A percentile compares a stretch with the other conserved stretches of the same genome.
Conservation (phyloP, 1,140 invertebrate species). For the Carposina sasakii region DNA sequence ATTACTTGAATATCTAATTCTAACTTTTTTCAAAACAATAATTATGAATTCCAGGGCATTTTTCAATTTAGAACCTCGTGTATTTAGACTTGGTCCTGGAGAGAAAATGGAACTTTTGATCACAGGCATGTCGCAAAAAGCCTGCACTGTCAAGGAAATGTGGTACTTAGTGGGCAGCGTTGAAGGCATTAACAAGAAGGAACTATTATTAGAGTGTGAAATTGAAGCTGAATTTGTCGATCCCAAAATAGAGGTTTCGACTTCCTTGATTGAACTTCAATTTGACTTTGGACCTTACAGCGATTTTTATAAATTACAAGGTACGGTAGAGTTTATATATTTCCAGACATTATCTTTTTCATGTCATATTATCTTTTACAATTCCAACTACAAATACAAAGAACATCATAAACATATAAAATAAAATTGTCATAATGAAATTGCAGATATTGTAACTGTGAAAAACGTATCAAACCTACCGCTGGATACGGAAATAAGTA, state of each 20-base stretch:
- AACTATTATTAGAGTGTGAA: slow-evolving; percentile 52
- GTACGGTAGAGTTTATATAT: slow-evolving; percentile 19
- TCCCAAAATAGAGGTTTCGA: slow-evolving; percentile 58
- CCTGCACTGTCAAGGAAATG: slow-evolving; percentile 48
- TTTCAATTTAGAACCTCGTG: slow-evolving; percentile 51
- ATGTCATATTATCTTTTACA: neutral
- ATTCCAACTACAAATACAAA: no score
- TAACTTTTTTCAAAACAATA: no score
- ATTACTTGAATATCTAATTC: neutral
- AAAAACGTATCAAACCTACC: slow-evolving; percentile 61
- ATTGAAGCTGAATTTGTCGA: slow-evolving; percentile 58
- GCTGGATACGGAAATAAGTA: slow-evolving; percentile 49
- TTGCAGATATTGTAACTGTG: slow-evolving; percentile 58
- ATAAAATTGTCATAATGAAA: no score
- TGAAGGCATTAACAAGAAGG: slow-evolving; percentile 64
- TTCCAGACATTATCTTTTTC: neutral
- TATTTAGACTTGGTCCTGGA: slow-evolving; percentile 53
- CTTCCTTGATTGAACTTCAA: slow-evolving; percentile 43
- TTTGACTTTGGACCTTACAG: slow-evolving; percentile 61
- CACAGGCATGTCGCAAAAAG: slow-evolving; percentile 49
- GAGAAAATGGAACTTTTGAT: slow-evolving; percentile 53
- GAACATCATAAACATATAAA: no score
- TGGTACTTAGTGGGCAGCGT: slow-evolving; percentile 63
- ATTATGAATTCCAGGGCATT: slow-evolving; percentile 39
- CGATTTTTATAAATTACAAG: slow-evolving; percentile 62